Evolutionary conservation across 2,113 vertebrate species (phyloP), one percentile per base, ranked within the genome.

Genomic region (Channa argus): DNA sequence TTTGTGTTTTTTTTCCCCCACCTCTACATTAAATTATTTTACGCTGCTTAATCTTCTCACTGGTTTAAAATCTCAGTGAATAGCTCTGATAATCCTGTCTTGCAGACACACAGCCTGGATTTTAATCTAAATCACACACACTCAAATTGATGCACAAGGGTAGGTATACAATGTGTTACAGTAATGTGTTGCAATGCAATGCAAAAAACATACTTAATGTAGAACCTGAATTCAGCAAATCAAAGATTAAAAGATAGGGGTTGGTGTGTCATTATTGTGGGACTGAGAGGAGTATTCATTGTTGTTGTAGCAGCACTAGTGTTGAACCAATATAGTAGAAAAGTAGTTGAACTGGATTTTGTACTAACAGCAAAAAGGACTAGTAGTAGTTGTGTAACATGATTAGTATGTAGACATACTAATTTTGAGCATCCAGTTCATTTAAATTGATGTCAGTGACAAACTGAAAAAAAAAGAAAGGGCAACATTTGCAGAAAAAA

Each of bases 21-120:
- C 2, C 14, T 14, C 15, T 24, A 24, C n/a, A 15, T 3, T 24
- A 51, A 24, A 24, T 24, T 24, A 24, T 24, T 1, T 24, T 24
- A 24, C 1, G 24, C 43, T 45, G 51, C 46, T 67, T 59, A 38
- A 69, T 53, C 58, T n/a, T 58, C 10, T 56, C 6, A 49, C 3
- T 43, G 13, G 15, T 56, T 45, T 63, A 34, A 63, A 69, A 77
- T 46, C n/a, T 53, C 10, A 15, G 24, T 8, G 38, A 44, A 61
- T 38, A 8, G 6, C 33, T 80, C 5, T 7, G 15, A n/a, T 71
- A 66, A 68, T 72, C 63, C 47, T 46, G 63, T 59, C 63, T 63
- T 52, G 15, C 56, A 64, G 38, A 5, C 33, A 50, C 24, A 37
- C 36, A 55, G 61, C 34, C 44, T 44, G 37, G 34, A 50, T 69